Base-by-base conservation (phyloP, 2,113 vertebrate genomes). In the Mixornis gularis region DNA sequence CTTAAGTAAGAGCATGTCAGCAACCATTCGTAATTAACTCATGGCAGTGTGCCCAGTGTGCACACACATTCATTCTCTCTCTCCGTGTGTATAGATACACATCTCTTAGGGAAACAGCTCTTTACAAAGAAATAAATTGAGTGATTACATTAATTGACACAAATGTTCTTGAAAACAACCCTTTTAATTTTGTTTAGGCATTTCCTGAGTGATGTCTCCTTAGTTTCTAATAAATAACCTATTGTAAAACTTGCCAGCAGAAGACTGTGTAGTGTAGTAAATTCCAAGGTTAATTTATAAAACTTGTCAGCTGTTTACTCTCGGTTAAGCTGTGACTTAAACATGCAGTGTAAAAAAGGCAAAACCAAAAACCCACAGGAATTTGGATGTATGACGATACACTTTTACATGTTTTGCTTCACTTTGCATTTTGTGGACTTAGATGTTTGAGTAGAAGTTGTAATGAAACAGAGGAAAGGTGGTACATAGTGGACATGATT, bases 121-220 rank as follows among this genome's bases (percentile, higher is more conserved):
- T 76, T 94, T 87, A 76, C 87, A 91, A 87, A 92, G 73, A 79
- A 95, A 85, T 91, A 82, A 94, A 96, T 91, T 12, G 81, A 91
- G 80, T 79, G 85, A 95, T 94, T 96, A 87, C 66, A 38, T 92
- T 95, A 94, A 93, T 94, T 95, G 91, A 85, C 74, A 81, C 46
- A 72, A 95, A 94, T 81, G 78, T 89, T 92, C 81, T 85, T 62
- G 64, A 91, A 60, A 94, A 81, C 71, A 92, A 62, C 62, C 58
- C 41, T 65, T 89, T 95, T 91, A 94, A 89, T 96, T 96, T 91
- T 92, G 87, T 93, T 92, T 81, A 85, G 89, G 63, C 70, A 53
- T 69, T 92, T 89, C 44, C 40, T 95, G 87, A 85, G 69, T 87
- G 94, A 92, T 79, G 73, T 64, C 58, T 89, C 74, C 78, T 91